Percentiles rank a stretch among this genome's conserved stretches.
Evolutionary conservation across 2,113 vertebrate genomes (phyloP).

Genomic region (Percopsis transmontana): DNA sequence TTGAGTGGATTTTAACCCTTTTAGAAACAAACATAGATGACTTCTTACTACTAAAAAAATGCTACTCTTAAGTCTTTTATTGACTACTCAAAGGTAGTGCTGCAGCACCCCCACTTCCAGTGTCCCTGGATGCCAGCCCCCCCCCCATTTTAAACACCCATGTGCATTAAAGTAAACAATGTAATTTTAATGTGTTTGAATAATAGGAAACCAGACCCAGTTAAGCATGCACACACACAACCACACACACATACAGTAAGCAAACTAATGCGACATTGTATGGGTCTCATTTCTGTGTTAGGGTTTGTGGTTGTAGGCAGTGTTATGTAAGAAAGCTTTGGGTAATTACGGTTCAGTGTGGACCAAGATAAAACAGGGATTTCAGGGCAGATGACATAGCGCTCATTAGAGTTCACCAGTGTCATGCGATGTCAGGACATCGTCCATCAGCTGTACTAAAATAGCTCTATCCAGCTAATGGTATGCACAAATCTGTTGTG

Average conservation of each 20-base stretch:
- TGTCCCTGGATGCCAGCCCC: too few relatives aligned
- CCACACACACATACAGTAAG: not conserved
- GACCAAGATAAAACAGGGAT: slow-evolving; percentile 28
- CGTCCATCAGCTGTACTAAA: not conserved
- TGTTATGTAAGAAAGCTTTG: slow-evolving; percentile 55
- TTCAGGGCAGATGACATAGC: slow-evolving; percentile 21
- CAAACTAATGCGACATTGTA: slow-evolving; percentile 6
- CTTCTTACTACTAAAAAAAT: too few relatives aligned
- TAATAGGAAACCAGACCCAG: too few relatives aligned
- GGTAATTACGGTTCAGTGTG: slow-evolving; percentile 51
- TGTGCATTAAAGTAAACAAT: too few relatives aligned
- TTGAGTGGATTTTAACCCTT: too few relatives aligned
- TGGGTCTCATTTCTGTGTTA: slow-evolving; percentile 14
- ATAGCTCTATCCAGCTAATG: not conserved
- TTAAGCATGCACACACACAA: not conserved
- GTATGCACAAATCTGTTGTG: too few relatives aligned
- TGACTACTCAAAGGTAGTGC: too few relatives aligned
- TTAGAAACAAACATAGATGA: too few relatives aligned
- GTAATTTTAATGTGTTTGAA: too few relatives aligned
- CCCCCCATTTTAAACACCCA: too few relatives aligned
- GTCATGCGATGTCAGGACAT: slow-evolving; percentile 10
- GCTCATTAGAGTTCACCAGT: slow-evolving; percentile 21
- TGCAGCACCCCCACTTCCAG: too few relatives aligned
- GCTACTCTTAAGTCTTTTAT: too few relatives aligned
- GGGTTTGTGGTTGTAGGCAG: slow-evolving; percentile 31